Conservation (phyloP, 2,888 invertebrate genomes). For the Psococerastis gibbosa region DNA sequence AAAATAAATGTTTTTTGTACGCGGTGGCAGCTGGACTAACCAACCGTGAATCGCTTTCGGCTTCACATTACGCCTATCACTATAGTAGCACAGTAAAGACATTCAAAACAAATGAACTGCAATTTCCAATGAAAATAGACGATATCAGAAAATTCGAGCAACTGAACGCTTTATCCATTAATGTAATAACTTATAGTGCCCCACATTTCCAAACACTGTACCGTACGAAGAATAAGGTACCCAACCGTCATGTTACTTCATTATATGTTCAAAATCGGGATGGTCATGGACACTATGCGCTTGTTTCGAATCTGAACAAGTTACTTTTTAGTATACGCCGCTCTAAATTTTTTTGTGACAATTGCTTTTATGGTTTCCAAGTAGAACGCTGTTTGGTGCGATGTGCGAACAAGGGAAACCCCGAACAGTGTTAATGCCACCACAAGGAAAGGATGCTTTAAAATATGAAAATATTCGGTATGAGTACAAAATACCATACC, state of each 20-base stretch:
- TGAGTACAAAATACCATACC: not conserved
- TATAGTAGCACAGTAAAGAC: not conserved
- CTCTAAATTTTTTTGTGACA: not conserved
- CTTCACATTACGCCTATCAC: not conserved
- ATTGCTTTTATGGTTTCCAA: not conserved
- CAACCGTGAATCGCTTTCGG: not conserved
- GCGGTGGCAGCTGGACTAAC: not conserved
- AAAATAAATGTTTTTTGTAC: not conserved
- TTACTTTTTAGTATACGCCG: not conserved
- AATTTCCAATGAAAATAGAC: not conserved
- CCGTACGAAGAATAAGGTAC: not conserved
- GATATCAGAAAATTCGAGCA: not conserved
- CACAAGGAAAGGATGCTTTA: not conserved
- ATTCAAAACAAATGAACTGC: not conserved
- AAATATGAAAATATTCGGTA: not conserved
- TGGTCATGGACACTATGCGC: not conserved
- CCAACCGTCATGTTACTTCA: not conserved
- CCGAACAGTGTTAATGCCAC: not conserved
- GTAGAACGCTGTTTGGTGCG: too few relatives aligned
- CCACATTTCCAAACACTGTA: not conserved
- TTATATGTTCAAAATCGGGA: not conserved
- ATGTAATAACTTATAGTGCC: not conserved
- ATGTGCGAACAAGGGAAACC: not conserved
- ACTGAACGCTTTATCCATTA: not conserved
- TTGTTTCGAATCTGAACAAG: not conserved